phyloP scores from a whole-genome alignment of 1,140 invertebrate species.

The Camponotus pennsylvanicus region DNA sequence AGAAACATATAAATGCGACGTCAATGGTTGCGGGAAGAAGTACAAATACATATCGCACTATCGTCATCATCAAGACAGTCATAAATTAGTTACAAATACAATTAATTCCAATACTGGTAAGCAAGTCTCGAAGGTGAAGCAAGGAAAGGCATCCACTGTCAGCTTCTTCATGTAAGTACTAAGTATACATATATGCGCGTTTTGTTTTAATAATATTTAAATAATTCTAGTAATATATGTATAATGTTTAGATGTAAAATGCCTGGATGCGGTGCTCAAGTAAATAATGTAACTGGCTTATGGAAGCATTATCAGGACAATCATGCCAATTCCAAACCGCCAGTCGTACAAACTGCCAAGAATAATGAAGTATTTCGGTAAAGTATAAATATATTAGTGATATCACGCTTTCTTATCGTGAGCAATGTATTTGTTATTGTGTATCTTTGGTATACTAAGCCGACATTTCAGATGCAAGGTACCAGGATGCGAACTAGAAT shows the following conservation, averaged over 20 bases:
- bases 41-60: slow-evolving; percentile 86
- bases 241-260: slow-evolving; percentile 81
- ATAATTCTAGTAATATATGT: not conserved
- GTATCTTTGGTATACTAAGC: not conserved
- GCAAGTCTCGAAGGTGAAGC: slow-evolving; percentile 77
- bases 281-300: slow-evolving; percentile 81
- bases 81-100: slow-evolving; percentile 79
- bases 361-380: slow-evolving; percentile 82
- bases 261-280: slow-evolving; percentile 83
- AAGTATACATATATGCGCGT: no score
- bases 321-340: slow-evolving; percentile 83
- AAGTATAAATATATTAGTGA: slow-evolving; percentile 48
- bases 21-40: slow-evolving; percentile 83
- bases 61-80: slow-evolving; percentile 85
- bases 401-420: not conserved
- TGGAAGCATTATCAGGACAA: slow-evolving; percentile 85
- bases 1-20: slow-evolving; percentile 82
- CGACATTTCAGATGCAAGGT: slow-evolving; percentile 80
- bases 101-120: slow-evolving; percentile 75
- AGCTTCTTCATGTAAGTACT: slow-evolving; percentile 84
- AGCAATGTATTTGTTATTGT: not conserved
- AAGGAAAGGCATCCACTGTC: slow-evolving; percentile 82
- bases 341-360: slow-evolving; percentile 76
- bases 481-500: slow-evolving; percentile 80
- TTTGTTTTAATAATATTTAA: slow-evolving; percentile 27